Percentiles rank a stretch among this genome's conserved stretches.
Conservation (phyloP, 2,113 vertebrate species). For the Epinephelus moara region DNA sequence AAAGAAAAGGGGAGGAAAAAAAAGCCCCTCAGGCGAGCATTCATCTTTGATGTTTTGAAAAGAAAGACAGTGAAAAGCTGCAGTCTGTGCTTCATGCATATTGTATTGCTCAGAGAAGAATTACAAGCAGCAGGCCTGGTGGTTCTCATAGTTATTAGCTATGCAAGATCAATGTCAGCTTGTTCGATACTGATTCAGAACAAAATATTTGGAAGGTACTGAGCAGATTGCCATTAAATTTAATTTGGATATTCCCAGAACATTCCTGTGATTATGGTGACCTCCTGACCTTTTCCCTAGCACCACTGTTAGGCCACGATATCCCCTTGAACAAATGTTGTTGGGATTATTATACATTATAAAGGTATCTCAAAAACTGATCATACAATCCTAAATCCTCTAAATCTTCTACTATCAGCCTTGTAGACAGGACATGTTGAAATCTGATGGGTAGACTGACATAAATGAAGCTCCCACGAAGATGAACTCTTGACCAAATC, state of each 20-base stretch:
- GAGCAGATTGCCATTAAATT: neutral
- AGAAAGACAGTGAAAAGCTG: conserved; percentile 63
- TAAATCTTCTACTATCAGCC: neutral
- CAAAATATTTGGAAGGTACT: neutral
- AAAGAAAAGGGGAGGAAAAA: conserved; percentile 20
- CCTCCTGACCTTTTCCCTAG: neutral
- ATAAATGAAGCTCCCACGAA: too few relatives aligned
- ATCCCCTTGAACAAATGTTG: neutral
- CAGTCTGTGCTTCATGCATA: conserved; percentile 72
- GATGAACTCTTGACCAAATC: neutral
- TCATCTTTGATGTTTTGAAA: conserved; percentile 74
- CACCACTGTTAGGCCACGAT: neutral
- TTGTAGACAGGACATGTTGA: too few relatives aligned
- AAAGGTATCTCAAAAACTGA: neutral
- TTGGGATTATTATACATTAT: neutral
- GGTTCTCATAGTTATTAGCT: conserved; percentile 57
- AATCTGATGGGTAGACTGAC: too few relatives aligned
- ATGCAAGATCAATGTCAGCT: conserved; percentile 36
- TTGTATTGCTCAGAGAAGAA: conserved; percentile 67
- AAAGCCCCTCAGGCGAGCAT: conserved; percentile 60
- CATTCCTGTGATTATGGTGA: neutral
- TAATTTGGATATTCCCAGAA: neutral
- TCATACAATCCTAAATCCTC: neutral
- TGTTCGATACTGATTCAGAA: conserved; percentile 3
- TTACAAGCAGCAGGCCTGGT: conserved; percentile 46